Percentiles rank a stretch among this genome's conserved stretches.
Conservation (phyloP, 2,888 invertebrate genomes). For the Scrobipalpa atriplicella region DNA sequence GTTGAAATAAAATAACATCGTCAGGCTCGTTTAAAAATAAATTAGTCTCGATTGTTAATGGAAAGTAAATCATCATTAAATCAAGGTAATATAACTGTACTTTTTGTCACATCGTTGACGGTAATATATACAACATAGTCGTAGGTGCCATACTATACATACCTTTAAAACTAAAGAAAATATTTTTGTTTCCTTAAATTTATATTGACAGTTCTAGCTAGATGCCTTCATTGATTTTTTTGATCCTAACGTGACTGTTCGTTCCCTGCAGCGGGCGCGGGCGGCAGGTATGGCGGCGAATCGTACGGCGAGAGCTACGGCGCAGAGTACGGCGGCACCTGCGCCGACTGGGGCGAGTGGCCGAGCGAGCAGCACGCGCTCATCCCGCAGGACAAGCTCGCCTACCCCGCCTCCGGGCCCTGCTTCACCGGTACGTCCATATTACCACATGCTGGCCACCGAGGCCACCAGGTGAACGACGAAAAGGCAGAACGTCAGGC, state of each 20-base stretch:
- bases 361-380: slow-evolving; percentile 76
- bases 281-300: slow-evolving; percentile 73
- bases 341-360: slow-evolving; percentile 78
- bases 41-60: not conserved
- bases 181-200: too few species aligned
- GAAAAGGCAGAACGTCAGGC: too few species aligned
- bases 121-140: too few species aligned
- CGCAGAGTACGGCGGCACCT: slow-evolving; percentile 74
- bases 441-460: not conserved
- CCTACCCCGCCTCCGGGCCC: slow-evolving; percentile 81
- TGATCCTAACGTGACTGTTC: not conserved
- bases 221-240: too few species aligned
- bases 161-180: too few species aligned
- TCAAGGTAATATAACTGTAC: not conserved
- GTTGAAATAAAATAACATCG: slow-evolving; percentile 2
- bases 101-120: too few species aligned
- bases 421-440: slow-evolving; percentile 84
- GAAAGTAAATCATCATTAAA: not conserved
- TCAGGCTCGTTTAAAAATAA: not conserved
- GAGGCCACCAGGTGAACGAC: too few species aligned
- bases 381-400: slow-evolving; percentile 76
- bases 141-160: too few species aligned
- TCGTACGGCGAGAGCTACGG: slow-evolving; percentile 75
- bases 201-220: not conserved
- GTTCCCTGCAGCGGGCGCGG: slow-evolving; percentile 52